Evolutionary conservation across 2,888 invertebrate genomes (phyloP).

Genomic region (Hylaea fasciaria): DNA sequence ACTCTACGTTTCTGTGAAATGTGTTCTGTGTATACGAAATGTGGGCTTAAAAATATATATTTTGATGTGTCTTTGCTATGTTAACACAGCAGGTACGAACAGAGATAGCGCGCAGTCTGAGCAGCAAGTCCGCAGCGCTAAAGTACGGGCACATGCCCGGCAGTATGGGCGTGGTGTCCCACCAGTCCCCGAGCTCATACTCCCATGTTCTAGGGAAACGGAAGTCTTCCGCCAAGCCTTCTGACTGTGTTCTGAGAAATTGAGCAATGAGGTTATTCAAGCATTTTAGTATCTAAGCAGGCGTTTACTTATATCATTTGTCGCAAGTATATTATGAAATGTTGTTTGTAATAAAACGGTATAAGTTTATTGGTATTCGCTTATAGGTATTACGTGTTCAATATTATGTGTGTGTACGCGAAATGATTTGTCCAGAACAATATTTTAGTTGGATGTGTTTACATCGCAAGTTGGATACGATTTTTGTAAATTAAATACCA

Average conservation of each 20-base stretch:
- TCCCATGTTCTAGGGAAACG: slow-evolving; percentile 61
- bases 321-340: neutral
- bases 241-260: slow-evolving; percentile 35
- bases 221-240: slow-evolving; percentile 25
- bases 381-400: too few relatives aligned
- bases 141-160: slow-evolving; percentile 63
- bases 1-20: too few relatives aligned
- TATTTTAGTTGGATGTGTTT: too few relatives aligned
- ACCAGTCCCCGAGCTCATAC: slow-evolving; percentile 77
- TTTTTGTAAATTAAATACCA: neutral
- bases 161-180: slow-evolving; percentile 68
- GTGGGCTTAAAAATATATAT: too few relatives aligned
- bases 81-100: too few relatives aligned
- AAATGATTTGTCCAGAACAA: too few relatives aligned
- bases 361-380: too few relatives aligned
- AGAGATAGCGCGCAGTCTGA: slow-evolving; percentile 65
- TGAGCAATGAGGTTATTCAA: neutral
- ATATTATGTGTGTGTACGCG: too few relatives aligned
- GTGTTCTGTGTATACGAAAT: too few relatives aligned
- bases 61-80: too few relatives aligned
- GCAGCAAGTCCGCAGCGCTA: slow-evolving; percentile 71
- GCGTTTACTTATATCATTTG: too few relatives aligned
- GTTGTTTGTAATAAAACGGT: too few relatives aligned
- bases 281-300: neutral
- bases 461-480: neutral